Base-by-base conservation (phyloP, 2,113 vertebrate species). In the Poeciliopsis turrubarensis region DNA sequence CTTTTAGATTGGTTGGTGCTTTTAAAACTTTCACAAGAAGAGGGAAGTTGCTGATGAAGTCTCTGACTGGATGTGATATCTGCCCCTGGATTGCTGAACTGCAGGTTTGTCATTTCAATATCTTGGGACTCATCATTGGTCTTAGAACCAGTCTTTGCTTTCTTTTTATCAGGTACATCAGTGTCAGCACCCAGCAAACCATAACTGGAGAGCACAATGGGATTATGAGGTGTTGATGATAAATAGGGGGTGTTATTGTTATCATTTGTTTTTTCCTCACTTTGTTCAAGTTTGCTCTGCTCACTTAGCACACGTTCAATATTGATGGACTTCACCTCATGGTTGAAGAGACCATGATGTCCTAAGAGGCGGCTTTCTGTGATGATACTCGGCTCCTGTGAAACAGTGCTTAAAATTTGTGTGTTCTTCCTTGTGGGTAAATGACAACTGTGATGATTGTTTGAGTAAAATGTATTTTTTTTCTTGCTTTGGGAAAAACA, bases 321-420 rank as follows among this genome's bases (percentile, higher is more conserved):
- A 54, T 95, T 86, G 2, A 94, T 61, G 1, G 95, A 96, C 73
- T 95, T 95, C 65, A 96, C 92, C 70, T 95, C 92, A 27, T 91
- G 91, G 81, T 94, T 95, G 78, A 96, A 96, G 17, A 95, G 89
- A 12, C 95, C 95, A 12, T 89, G 90, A 75, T 93, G 94, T 25
- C 94, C 93, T 3, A 86, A 93, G 22, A 96, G 89, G 1, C 95
- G 95, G 41, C 81, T 84, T 11, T 94, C 88, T 6, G 95, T 95
- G 76, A 96, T 96, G 65, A 95, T 82, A 65, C 93, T 91, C 1
- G 90, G 88, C 68, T 92, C 93, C 39, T 88, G 87, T 30, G 76
- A 17, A 57, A 26, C 60, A 60, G 84, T 60, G 26, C 72, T 88
- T 27, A 80, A 72, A 67, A 90, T 76, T 22, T 13, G 19, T 11